Evolutionary conservation across 2,113 vertebrate genomes (phyloP).

Genomic region (Notarius quadriscutis): DNA sequence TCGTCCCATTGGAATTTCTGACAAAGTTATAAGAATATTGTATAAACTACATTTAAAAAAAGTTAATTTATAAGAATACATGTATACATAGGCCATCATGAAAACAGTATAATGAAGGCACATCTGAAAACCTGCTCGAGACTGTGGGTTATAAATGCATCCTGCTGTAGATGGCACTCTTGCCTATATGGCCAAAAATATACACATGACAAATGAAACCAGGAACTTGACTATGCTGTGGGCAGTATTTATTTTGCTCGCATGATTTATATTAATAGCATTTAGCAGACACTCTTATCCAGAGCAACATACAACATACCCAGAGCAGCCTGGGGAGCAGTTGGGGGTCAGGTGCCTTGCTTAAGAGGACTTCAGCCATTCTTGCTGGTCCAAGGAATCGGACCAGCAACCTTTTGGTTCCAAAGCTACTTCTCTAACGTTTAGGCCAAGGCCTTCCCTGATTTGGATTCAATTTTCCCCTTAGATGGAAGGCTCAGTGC

Average conservation of each 20-base stretch:
- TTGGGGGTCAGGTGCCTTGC: no score
- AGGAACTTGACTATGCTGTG: background rate
- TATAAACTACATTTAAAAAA: background rate
- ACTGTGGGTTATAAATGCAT: background rate
- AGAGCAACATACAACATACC: no score
- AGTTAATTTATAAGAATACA: background rate
- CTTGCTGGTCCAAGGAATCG: no score
- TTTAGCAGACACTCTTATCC: no score
- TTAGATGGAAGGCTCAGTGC: no score
- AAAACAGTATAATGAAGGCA: no score
- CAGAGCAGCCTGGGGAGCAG: no score
- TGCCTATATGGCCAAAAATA: background rate
- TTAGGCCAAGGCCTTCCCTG: no score
- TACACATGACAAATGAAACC: background rate
- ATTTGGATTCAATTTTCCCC: no score
- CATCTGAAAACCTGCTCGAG: background rate
- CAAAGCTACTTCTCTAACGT: no score
- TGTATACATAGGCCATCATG: background rate
- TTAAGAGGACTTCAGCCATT: no score
- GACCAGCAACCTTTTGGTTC: no score
- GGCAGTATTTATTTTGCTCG: background rate
- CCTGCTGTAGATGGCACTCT: slow-evolving; percentile 17
- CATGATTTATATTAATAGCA: background rate
- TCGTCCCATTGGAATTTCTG: background rate
- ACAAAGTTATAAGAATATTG: background rate